A percentile compares a stretch with the other conserved stretches of the same genome.
Conservation (phyloP, 2,888 invertebrate species). For the Sesia apiformis region DNA sequence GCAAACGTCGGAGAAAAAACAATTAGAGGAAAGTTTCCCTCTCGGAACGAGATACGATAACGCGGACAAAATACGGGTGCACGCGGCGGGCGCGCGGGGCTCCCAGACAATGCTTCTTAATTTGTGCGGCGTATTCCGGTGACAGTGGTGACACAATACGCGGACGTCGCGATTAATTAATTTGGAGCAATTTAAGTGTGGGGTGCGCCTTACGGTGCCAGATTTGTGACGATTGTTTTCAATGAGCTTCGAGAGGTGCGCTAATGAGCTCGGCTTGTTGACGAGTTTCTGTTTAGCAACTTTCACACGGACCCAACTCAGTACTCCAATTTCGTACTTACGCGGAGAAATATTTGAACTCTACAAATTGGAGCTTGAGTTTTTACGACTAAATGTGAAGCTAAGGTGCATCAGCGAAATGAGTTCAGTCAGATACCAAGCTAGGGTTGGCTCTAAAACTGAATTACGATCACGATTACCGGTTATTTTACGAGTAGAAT, state of each 20-base stretch:
- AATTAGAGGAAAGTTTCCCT: slow-evolving; percentile 30
- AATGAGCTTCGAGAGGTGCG: slow-evolving; percentile 12
- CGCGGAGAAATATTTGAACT: not conserved
- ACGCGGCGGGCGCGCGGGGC: not conserved
- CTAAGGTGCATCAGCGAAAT: no score
- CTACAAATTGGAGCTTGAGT: slow-evolving; percentile 1
- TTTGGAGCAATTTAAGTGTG: slow-evolving; percentile 12
- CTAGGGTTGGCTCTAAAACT: no score
- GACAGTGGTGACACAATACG: slow-evolving; percentile 14
- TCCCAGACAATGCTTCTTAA: slow-evolving; percentile 14
- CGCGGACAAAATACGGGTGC: not conserved
- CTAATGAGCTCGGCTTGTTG: slow-evolving; percentile 14
- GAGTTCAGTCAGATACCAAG: no score
- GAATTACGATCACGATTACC: no score
- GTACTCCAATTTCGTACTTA: not conserved
- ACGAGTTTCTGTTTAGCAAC: not conserved
- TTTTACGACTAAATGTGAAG: not conserved
- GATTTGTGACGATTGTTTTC: slow-evolving; percentile 23
- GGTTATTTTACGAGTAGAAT: no score
- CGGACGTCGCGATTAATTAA: slow-evolving; percentile 28
- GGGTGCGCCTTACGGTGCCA: slow-evolving; percentile 9
- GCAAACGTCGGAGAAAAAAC: slow-evolving; percentile 30
- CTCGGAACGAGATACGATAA: slow-evolving; percentile 2
- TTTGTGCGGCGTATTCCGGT: slow-evolving; percentile 15
- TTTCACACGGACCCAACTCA: not conserved